A percentile compares a stretch with the other conserved stretches of the same genome.
phyloP scores from a whole-genome alignment of 30 jellyfish, hydroid and myxozoan species.

The Aurelia sp. region DNA sequence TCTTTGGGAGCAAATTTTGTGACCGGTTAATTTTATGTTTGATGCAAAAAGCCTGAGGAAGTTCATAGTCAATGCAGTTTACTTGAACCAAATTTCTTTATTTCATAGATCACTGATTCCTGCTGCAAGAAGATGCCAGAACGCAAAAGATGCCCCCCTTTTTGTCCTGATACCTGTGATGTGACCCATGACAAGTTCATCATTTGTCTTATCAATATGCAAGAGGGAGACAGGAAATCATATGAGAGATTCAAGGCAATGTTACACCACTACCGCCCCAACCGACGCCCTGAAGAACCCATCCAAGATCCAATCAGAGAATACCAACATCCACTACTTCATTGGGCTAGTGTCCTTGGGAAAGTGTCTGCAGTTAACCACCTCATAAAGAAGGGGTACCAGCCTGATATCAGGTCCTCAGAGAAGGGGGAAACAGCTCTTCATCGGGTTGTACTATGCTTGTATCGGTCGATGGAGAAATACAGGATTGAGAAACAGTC shows the following conservation, averaged over 20 bases:
- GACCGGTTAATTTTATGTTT: too few species aligned
- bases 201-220: conserved; percentile 32
- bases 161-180: conserved; percentile 60
- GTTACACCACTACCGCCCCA: conserved; percentile 11
- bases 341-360: conserved; percentile 91
- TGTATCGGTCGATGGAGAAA: conserved; percentile 15
- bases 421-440: conserved; percentile 74
- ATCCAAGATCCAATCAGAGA: conserved; percentile 73
- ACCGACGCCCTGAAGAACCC: conserved; percentile 35
- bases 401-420: conserved; percentile 50
- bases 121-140: conserved; percentile 21
- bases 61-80: too few species aligned
- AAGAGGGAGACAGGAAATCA: conserved; percentile 34
- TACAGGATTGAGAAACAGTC: not conserved
- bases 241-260: conserved; percentile 48
- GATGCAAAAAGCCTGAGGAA: too few species aligned
- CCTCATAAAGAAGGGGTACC: conserved; percentile 48
- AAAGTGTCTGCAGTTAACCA: conserved; percentile 61
- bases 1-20: too few species aligned
- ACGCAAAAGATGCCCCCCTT: conserved; percentile 70
- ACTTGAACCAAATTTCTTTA: too few species aligned
- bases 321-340: conserved; percentile 79
- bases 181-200: conserved; percentile 65
- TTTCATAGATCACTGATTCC: too few species aligned
- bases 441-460: conserved; percentile 66